Base-by-base conservation (phyloP, 2,888 invertebrate species). In the Dorcus parallelipipedus region DNA sequence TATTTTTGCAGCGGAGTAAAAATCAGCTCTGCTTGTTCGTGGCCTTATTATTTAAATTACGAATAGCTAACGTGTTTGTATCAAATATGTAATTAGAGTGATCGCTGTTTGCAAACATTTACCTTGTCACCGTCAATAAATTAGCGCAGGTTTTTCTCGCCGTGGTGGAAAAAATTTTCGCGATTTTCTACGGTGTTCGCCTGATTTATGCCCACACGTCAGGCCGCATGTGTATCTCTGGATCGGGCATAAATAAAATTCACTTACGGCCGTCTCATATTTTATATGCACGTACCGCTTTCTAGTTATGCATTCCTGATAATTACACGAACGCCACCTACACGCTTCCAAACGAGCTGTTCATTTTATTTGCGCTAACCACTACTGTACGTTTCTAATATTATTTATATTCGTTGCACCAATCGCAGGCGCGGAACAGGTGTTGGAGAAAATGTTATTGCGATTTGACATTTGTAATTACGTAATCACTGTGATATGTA, bases 251-350 rank as follows among this genome's bases (percentile, higher is more conserved):
- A 38, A 10, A 47, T 61, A 54, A 58, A 61, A 62, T 60, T 55
- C 59, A 60, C 45, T 45, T 45, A 45, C 23, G 23, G 23, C 20
- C 23, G 59, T 60, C 52, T 43, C 50, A 51, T 49, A 53, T 47
- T 54, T 60, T 62, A 57, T 62, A 62, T 61, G 52, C 56, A 54
- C 49, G 59, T 67, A 67, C 72, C 68, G 72, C 74, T 73, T 73
- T 73, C 73, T 72, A 73, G 68, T 71, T 70, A 68, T 72, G 71
- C 70, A 73, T 72, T 72, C 73, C 71, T 71, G 69, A 69, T 73
- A 72, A 72, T 73, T 72, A 71, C 69, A 67, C 66, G 69, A 67
- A 65, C 65, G 67, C 72, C 74, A 73, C 74, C 74, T 73, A 74
- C 74, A 71, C 73, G 49, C 61, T 45, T 20, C 23, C 9, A 45